Base-by-base conservation (phyloP, 1,140 invertebrate genomes). In the Pseudomyrmex dendroicus region DNA sequence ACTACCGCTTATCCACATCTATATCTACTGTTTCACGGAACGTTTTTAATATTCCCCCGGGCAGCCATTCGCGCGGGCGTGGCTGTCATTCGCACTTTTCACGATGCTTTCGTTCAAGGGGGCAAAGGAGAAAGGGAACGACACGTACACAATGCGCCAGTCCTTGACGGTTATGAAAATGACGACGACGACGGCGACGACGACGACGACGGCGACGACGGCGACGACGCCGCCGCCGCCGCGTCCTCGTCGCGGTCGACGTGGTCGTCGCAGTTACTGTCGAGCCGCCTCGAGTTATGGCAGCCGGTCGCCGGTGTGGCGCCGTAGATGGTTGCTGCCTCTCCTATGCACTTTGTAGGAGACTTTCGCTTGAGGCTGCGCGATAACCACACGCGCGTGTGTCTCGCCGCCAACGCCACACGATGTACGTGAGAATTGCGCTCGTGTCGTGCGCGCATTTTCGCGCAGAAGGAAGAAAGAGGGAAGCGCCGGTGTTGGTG, bases 41-140 rank as follows among this genome's bases (percentile, higher is more conserved):
- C 88, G 82, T 91, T 92, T 93, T 92, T 92, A 93, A 93, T 93
- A 92, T 92, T 90, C 85, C 91, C 91, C 62, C 48, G 82, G 82
- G 90, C 89, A 87, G 84, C 72, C 91, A 87, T 93, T 91, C 90
- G 90, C 88, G 84, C 86, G 84, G 91, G 90, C 89, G 84, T 86
- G 88, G 48, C 86, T 90, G 91, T 91, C 90, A 90, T 91, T 91
- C 85, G 70, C 88, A 84, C 73, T 85, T 86, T 83, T 50, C 82
- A 54, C 73, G 74, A 63, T 46, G 46, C 50, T 44, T 64, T 22
- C 78, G 80, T 44, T 46, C 13, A 74, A 35, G 57, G 22, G 68
- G 59, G 13, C 63, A 73, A 83, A 44, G 17, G 59, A 73, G 73
- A 66, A 74, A 76, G 70, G 35, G 25, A 20, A 13, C 74, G 87